A percentile compares a stretch with the other conserved stretches of the same genome.
phyloP scores from a whole-genome alignment of 2,113 vertebrate genomes.

The Chloropsis hardwickii region DNA sequence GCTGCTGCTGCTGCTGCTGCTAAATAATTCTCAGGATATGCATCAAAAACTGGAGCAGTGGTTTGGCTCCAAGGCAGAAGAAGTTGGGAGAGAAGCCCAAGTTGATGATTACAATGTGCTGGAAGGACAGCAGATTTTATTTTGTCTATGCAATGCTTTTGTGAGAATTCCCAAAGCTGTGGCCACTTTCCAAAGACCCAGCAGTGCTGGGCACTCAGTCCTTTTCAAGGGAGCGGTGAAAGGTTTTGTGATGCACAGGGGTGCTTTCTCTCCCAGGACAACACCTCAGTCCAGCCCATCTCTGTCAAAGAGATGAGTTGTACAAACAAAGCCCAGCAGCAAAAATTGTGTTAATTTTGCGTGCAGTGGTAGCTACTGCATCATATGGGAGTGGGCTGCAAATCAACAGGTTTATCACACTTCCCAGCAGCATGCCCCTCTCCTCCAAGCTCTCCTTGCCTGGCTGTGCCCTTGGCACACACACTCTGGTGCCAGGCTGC shows the following conservation, averaged over 20 bases:
- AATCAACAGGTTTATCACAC: background rate
- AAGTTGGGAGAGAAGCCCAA: background rate
- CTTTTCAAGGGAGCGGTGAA: background rate
- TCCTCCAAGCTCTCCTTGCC: background rate
- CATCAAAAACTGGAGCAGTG: background rate
- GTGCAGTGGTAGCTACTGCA: background rate
- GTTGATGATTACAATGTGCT: background rate
- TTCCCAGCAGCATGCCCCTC: background rate
- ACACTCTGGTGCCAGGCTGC: background rate
- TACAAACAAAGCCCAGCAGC: background rate
- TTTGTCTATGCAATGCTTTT: background rate
- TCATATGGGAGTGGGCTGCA: background rate
- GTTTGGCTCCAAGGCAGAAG: conserved; percentile 22
- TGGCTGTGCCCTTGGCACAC: background rate
- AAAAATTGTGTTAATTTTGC: background rate
- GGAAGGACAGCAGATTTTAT: background rate
- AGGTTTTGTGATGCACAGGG: background rate
- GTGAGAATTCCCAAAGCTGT: background rate
- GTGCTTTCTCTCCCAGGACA: background rate
- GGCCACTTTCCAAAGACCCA: background rate
- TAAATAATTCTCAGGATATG: conserved; percentile 11
- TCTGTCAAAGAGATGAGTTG: background rate
- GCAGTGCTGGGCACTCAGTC: background rate
- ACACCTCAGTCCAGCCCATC: background rate
- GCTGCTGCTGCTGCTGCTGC: background rate